Evolutionary conservation across 2,797 vertebrate species (phyloP).

Genomic region (Crocidura indochinensis): DNA sequence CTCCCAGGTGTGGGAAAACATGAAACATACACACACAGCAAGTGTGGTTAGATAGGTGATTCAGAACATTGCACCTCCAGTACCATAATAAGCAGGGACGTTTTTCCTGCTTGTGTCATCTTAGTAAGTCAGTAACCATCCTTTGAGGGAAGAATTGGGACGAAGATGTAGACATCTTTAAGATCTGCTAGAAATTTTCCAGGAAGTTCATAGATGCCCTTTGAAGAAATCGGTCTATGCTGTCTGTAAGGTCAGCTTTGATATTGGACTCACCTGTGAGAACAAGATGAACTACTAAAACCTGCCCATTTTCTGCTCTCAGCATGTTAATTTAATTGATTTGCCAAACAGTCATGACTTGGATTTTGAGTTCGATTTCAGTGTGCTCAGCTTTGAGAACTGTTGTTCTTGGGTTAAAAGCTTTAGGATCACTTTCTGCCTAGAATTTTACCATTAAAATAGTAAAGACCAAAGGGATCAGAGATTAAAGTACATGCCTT

Average conservation of each 20-base stretch:
- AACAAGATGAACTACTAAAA: background rate
- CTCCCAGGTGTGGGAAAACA: too few species aligned
- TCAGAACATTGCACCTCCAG: too few species aligned
- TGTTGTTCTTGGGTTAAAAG: background rate
- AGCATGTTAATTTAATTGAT: background rate
- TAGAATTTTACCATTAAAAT: too few species aligned
- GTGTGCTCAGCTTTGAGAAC: background rate
- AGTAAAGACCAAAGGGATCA: too few species aligned
- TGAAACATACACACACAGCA: too few species aligned
- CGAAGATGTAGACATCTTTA: background rate
- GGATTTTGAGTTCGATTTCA: background rate
- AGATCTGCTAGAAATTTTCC: background rate
- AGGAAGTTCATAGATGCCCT: too few species aligned
- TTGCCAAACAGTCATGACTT: background rate
- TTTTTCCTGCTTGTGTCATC: slow-evolving; percentile 7
- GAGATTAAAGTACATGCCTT: too few species aligned
- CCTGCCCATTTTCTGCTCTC: background rate
- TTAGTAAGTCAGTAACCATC: background rate
- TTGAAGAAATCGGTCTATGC: too few species aligned
- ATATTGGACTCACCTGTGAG: too few species aligned
- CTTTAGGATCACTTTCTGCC: too few species aligned
- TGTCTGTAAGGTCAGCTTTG: too few species aligned
- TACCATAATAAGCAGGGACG: background rate
- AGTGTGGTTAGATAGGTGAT: too few species aligned
- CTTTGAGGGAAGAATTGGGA: background rate